phyloP scores from a whole-genome alignment of 2,888 invertebrate species.

The Nymphalis c-album region DNA sequence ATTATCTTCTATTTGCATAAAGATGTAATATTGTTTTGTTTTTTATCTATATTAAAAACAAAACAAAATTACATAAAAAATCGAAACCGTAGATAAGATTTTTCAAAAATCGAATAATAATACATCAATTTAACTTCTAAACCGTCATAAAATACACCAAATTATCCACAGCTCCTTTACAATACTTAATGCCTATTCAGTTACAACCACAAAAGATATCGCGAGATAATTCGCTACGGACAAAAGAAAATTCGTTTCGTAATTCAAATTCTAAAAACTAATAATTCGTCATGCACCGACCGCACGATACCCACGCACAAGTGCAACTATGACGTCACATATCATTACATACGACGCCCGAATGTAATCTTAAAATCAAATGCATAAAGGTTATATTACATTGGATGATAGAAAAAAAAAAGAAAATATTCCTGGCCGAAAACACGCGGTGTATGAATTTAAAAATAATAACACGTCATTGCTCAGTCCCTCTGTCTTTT shows the following conservation, averaged over 20 bases:
- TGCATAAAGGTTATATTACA: slow-evolving; percentile 45
- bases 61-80: too few species aligned
- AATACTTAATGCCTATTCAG: slow-evolving; percentile 34
- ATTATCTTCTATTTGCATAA: slow-evolving; percentile 12
- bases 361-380: slow-evolving; percentile 28
- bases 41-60: too few species aligned
- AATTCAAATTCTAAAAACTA: slow-evolving; percentile 71
- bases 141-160: slow-evolving; percentile 18
- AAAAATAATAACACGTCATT: slow-evolving; percentile 77
- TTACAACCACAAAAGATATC: slow-evolving; percentile 39
- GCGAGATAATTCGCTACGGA: slow-evolving; percentile 49
- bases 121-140: background rate
- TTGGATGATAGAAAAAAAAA: slow-evolving; percentile 35
- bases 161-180: slow-evolving; percentile 30
- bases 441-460: slow-evolving; percentile 67
- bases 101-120: background rate
- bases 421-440: slow-evolving; percentile 35
- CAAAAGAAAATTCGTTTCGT: slow-evolving; percentile 54
- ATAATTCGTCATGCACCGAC: slow-evolving; percentile 70
- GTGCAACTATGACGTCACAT: slow-evolving; percentile 72
- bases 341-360: slow-evolving; percentile 6
- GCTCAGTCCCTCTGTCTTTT: slow-evolving; percentile 72
- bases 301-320: slow-evolving; percentile 65
- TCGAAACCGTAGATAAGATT: background rate
- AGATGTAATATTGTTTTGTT: background rate